Base-by-base conservation (phyloP, 2,113 vertebrate genomes). In the Notiomystis cincta region DNA sequence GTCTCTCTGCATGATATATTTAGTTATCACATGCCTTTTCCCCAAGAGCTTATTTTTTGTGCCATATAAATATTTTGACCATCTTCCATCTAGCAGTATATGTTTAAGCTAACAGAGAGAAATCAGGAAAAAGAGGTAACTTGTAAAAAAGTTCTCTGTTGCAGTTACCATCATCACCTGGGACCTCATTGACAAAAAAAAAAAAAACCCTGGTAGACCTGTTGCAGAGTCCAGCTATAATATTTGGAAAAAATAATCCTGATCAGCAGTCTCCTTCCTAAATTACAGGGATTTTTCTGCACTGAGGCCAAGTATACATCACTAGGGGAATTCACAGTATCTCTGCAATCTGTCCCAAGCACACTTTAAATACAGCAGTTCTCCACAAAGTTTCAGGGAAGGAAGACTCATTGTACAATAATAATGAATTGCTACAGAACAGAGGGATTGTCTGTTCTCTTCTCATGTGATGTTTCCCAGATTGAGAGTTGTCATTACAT, bases 251-350 rank as follows among this genome's bases (percentile, higher is more conserved):
- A 86, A 87, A 62, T 30, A 81, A 13, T 58, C 12, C 19, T 50
- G 30, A 62, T 35, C 13, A 35, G 27, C 25, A 44, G 16, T 27
- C 61, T 85, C 28, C 37, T 67, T 81, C 24, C 45, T 21, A 53
- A 70, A 56, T n/a, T 35, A 47, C 0, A 23, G 14, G 13, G 25
- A 31, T 54, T 88, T 25, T 78, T 71, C 67, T 67, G 54, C 35
- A 44, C 24, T 23, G 38, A 77, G n/a, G 31, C 9, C 33, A 53
- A 54, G 24, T 3, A 12, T 15, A 28, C 0, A 0, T 30, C 42
- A 79, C 58, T 22, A 42, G 17, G 19, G 21, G n/a, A 84, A 87
- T 38, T 70, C 35, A 85, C 8, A 58, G 60, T 8, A 37, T 40
- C 65, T 87, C 38, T 79, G 28, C 28, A 78, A 69, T 13, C 60